phyloP scores from a whole-genome alignment of 2,888 invertebrate genomes.

The Dioctria linearis region DNA sequence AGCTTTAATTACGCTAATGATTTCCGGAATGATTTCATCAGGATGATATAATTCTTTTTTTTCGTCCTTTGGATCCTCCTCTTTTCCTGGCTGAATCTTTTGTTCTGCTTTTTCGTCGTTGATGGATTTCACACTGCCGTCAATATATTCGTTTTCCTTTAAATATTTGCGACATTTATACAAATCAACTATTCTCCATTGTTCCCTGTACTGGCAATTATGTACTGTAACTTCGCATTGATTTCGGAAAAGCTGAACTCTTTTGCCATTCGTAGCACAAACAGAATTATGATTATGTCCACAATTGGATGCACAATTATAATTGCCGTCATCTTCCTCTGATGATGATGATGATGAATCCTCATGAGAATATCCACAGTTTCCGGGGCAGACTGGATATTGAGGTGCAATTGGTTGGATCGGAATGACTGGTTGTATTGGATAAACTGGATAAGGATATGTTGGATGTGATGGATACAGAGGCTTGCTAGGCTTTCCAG shows the following conservation, averaged over 20 bases:
- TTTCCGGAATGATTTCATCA: slow-evolving; percentile 27
- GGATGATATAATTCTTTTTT: slow-evolving; percentile 36
- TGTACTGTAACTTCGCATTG: slow-evolving; percentile 13
- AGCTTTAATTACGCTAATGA: slow-evolving; percentile 10
- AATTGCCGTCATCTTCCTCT: background rate
- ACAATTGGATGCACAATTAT: slow-evolving; percentile 8
- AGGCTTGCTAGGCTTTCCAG: slow-evolving; percentile 57
- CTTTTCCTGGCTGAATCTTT: slow-evolving; percentile 10
- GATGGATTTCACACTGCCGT: background rate
- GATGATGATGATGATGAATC: too few species aligned
- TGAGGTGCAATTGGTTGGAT: slow-evolving; percentile 3
- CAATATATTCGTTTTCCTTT: background rate
- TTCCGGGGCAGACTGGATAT: slow-evolving; percentile 16
- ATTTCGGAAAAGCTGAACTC: slow-evolving; percentile 43
- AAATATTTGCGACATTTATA: slow-evolving; percentile 33
- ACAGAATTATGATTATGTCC: slow-evolving; percentile 2
- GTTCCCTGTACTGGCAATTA: slow-evolving; percentile 18
- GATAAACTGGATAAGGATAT: slow-evolving; percentile 21
- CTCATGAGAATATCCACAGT: background rate
- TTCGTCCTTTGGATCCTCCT: slow-evolving; percentile 34
- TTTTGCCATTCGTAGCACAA: slow-evolving; percentile 30
- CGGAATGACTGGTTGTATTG: slow-evolving; percentile 21
- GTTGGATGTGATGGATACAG: background rate
- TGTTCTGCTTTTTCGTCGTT: background rate
- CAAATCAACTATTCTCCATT: slow-evolving; percentile 23